phyloP scores from a whole-genome alignment of 2,888 invertebrate species.

The Drosophila percnosoma region DNA sequence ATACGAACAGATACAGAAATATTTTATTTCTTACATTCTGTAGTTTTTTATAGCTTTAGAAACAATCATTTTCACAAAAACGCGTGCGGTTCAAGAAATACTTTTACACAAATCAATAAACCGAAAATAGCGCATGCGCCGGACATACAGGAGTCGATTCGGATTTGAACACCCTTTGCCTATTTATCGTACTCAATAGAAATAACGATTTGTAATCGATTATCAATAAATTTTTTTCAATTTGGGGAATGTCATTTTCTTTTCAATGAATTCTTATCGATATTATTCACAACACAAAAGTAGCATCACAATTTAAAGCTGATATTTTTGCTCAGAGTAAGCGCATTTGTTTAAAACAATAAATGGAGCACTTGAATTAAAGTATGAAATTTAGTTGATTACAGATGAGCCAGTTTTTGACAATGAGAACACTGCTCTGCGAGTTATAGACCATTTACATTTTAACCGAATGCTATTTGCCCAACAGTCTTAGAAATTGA shows the following conservation, averaged over 20 bases:
- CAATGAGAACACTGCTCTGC: background rate
- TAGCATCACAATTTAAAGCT: background rate
- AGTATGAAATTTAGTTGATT: too few species aligned
- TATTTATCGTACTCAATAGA: background rate
- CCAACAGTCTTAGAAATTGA: background rate
- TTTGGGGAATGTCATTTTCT: background rate
- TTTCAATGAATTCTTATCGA: constrained; percentile 11
- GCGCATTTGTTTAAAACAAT: background rate
- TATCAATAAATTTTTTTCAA: background rate
- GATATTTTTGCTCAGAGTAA: background rate
- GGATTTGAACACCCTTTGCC: background rate
- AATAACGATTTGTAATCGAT: constrained; percentile 1
- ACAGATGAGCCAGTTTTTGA: background rate
- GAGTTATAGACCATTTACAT: background rate
- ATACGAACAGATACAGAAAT: constrained; percentile 2
- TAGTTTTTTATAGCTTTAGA: constrained; percentile 95
- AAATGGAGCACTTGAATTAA: background rate
- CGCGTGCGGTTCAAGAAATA: constrained; percentile 33
- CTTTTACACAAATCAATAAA: constrained; percentile 52
- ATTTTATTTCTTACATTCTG: constrained; percentile 90
- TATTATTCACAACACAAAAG: background rate
- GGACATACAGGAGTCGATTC: background rate
- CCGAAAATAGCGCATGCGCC: constrained; percentile 41
- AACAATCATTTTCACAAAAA: constrained; percentile 86
- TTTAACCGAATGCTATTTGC: background rate